Conservation (phyloP, 1,140 invertebrate species). For the Leguminivora glycinivorella region DNA sequence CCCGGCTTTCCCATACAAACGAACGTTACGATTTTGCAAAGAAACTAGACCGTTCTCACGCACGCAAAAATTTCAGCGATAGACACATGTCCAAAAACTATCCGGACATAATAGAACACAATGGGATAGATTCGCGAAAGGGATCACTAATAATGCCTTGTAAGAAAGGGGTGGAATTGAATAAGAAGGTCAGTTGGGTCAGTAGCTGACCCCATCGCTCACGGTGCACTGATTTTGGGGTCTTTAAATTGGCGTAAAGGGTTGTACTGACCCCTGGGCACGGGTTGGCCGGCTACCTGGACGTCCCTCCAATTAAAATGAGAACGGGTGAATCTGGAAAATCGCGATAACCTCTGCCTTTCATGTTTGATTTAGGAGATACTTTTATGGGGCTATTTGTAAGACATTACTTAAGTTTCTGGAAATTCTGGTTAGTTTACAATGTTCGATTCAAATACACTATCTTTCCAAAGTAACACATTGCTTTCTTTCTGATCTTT, state of each 20-base stretch:
- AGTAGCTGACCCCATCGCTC: conserved; percentile 72
- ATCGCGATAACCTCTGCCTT: conserved; percentile 68
- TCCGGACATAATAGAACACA: conserved; percentile 60
- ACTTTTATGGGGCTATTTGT: conserved; percentile 35
- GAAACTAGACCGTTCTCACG: conserved; percentile 75
- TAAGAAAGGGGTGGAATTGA: conserved; percentile 72
- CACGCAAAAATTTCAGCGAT: conserved; percentile 70
- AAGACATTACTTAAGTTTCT: conserved; percentile 27
- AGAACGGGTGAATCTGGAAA: conserved; percentile 58
- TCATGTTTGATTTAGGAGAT: conserved; percentile 27
- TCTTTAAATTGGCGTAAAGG: conserved; percentile 71
- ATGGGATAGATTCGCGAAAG: conserved; percentile 75
- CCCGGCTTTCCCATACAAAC: conserved; percentile 63
- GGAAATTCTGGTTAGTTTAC: not conserved
- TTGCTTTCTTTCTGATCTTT: not conserved
- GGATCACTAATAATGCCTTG: conserved; percentile 76
- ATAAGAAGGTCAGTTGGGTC: conserved; percentile 70
- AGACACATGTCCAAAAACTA: conserved; percentile 55
- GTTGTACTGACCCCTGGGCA: conserved; percentile 68
- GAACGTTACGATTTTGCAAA: conserved; percentile 75
- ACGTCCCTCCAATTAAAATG: conserved; percentile 66
- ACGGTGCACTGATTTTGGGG: conserved; percentile 69
- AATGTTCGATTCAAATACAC: not conserved
- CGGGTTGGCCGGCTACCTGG: conserved; percentile 74
- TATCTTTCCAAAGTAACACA: not conserved